phyloP scores from a whole-genome alignment of 2,113 vertebrate genomes.

The Silurus meridionalis region DNA sequence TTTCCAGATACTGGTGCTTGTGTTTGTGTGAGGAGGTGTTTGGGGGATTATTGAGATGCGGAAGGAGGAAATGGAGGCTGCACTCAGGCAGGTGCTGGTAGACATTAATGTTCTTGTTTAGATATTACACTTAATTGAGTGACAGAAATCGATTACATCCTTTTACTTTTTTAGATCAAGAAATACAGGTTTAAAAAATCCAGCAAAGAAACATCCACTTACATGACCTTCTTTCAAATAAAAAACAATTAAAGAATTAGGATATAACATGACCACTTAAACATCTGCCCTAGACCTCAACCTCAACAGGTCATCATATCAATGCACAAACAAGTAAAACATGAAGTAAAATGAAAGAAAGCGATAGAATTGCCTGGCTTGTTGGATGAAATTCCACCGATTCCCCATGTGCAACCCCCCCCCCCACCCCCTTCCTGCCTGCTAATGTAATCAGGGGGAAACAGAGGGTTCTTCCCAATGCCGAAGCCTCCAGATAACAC shows the following conservation, averaged over 20 bases:
- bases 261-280: neutral
- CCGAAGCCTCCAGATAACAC: constrained; percentile 71
- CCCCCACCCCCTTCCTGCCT: constrained; percentile 74
- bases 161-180: neutral
- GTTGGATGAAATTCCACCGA: constrained; percentile 68
- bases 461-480: constrained; percentile 67
- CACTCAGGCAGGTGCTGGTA: constrained; percentile 5
- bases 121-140: neutral
- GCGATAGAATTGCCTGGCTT: constrained; percentile 56
- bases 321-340: constrained; percentile 65
- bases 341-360: constrained; percentile 21
- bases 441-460: constrained; percentile 73
- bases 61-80: constrained; percentile 8
- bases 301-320: constrained; percentile 57
- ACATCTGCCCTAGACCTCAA: neutral
- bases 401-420: constrained; percentile 61
- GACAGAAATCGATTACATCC: neutral
- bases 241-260: neutral
- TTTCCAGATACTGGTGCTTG: neutral
- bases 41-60: constrained; percentile 29
- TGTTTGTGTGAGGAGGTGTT: constrained; percentile 34
- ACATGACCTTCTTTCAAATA: neutral
- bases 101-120: neutral
- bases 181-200: neutral
- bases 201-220: neutral